Percentiles rank a stretch among this genome's conserved stretches.
Evolutionary conservation across 1,140 invertebrate genomes (phyloP).

Genomic region (Brachionus koreanus): DNA sequence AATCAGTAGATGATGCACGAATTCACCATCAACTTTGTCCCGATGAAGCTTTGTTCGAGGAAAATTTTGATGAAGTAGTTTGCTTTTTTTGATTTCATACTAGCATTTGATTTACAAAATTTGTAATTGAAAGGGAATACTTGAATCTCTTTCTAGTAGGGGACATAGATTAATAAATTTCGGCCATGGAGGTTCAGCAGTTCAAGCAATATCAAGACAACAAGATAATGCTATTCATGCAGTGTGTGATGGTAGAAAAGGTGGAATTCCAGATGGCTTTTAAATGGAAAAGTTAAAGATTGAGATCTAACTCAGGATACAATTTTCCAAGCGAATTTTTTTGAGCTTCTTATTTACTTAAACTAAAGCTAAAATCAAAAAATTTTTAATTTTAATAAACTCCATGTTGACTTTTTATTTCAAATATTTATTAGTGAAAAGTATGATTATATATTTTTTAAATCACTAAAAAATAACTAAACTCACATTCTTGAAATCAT

Average conservation of each 20-base stretch:
- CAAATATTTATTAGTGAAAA: too few species aligned
- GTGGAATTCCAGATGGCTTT: slow-evolving; percentile 34
- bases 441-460: too few species aligned
- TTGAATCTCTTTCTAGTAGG: background rate
- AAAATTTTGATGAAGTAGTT: slow-evolving; percentile 66
- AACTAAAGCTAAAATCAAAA: too few species aligned
- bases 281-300: background rate
- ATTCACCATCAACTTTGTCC: slow-evolving; percentile 90
- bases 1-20: slow-evolving; percentile 77
- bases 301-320: background rate
- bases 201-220: slow-evolving; percentile 21
- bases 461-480: too few species aligned
- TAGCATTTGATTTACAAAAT: background rate
- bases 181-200: slow-evolving; percentile 37
- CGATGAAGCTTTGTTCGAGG: slow-evolving; percentile 74
- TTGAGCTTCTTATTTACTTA: too few species aligned
- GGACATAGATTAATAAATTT: slow-evolving; percentile 25
- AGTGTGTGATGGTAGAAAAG: slow-evolving; percentile 42
- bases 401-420: too few species aligned
- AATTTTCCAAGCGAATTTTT: background rate
- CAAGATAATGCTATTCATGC: background rate
- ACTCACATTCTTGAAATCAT: too few species aligned
- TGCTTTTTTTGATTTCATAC: background rate
- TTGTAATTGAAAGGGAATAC: background rate
- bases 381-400: too few species aligned